Base-by-base conservation (phyloP, 1,140 invertebrate genomes). In the Akabosia matsudoensis region DNA sequence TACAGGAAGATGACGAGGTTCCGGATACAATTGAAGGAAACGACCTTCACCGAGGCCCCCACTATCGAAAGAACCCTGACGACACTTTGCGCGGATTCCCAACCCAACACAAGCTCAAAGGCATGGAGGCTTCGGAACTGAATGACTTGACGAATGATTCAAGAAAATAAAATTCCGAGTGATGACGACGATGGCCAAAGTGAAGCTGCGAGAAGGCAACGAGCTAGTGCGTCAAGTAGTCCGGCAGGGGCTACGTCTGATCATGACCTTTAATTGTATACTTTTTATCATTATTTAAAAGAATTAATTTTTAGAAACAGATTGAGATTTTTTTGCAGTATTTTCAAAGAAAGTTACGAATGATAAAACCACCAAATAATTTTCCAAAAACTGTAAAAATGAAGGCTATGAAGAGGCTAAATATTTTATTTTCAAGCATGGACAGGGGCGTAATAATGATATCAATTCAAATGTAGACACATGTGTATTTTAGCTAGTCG, bases 91-190 rank as follows among this genome's bases (percentile, higher is more conserved):
- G 31, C 16, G 76, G 52, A 34, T 64, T 75, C 2, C 77, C 79
- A 22, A 77, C 79, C 10, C 54, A 77, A 14, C 78, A 78, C 28
- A 79, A 81, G 70, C n/a, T 81, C 18, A 76, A 78, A 33, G 78
- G 74, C 18, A 74, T 52, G 13, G 80, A 81, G 7, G 78, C 78
- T 18, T 75, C 70, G 7, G 80, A 81, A 34, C 7, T 72, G 3
- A 67, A 78, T 31, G 76, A 73, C 4, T 24, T 75, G 22, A 51
- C 37, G 70, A 16, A 79, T 79, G 78, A 79, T 81, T 22, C 73
- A 81, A 37, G 76, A 79, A 24, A 81, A 81, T 33, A 81, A 81
- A 71, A 81, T 81, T 28, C 75, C 80, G 0, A 74, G 78, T 0
- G 80, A 81, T 70, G 80, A 81, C 54, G 80, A 81, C 67, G 37